Conservation (phyloP, 2,113 vertebrate species). For the Eurypyga helias region DNA sequence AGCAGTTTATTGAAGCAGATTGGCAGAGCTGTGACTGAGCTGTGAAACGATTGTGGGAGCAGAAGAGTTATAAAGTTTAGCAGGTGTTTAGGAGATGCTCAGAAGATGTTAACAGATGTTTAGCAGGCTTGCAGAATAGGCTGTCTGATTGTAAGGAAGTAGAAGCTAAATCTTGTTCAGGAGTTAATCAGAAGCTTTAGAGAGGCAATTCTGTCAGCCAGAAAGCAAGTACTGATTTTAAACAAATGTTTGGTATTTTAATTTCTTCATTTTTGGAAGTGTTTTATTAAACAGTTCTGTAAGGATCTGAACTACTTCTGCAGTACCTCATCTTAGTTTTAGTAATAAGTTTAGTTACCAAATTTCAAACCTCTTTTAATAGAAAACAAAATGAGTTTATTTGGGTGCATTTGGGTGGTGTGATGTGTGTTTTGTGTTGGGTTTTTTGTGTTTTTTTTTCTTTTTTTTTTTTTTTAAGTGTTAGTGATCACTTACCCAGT, state of each 20-base stretch:
- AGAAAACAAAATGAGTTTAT: background rate
- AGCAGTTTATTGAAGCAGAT: constrained; percentile 8
- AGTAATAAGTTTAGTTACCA: background rate
- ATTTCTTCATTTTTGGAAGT: background rate
- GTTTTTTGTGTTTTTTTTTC: no score
- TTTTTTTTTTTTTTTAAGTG: background rate
- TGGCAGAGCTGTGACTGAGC: background rate
- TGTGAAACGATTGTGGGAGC: background rate
- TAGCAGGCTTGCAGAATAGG: background rate
- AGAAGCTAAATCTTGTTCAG: background rate
- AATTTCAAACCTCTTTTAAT: background rate
- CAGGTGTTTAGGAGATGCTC: background rate
- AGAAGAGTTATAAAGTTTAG: background rate
- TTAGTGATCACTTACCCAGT: background rate
- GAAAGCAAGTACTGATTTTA: background rate
- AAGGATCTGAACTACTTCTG: background rate
- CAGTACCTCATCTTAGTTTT: background rate
- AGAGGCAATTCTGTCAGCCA: background rate
- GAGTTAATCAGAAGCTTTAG: background rate
- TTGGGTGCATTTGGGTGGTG: no score
- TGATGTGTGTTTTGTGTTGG: no score
- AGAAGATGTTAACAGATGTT: constrained; percentile 27
- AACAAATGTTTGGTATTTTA: background rate
- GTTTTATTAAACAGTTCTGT: background rate
- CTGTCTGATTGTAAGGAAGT: background rate